Conservation (phyloP, 2,797 vertebrate genomes). For the Poeciliopsis turneri region DNA sequence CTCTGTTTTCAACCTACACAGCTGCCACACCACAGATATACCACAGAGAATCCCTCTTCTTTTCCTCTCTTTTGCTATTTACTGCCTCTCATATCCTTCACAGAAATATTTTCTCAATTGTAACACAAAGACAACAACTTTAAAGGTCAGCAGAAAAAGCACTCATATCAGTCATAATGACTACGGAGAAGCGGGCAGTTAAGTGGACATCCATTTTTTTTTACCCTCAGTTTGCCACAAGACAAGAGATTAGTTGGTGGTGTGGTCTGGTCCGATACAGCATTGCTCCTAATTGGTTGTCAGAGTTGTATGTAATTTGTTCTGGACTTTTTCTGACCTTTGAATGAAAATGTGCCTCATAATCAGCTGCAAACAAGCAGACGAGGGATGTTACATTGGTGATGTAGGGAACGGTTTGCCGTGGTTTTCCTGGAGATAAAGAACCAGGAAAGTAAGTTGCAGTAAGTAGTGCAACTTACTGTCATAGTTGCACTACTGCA, state of each 20-base stretch:
- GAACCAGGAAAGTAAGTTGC: conserved; percentile 11
- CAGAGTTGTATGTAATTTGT: conserved; percentile 14
- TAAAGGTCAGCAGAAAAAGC: conserved; percentile 16
- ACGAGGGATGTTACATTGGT: conserved; percentile 1
- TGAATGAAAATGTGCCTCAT: conserved; percentile 10
- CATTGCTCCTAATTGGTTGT: background rate
- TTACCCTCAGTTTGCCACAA: conserved; percentile 27
- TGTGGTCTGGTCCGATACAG: background rate
- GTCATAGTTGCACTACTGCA: conserved; percentile 49
- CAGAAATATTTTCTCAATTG: conserved; percentile 23
- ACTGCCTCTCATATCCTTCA: background rate
- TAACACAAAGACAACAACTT: conserved; percentile 35
- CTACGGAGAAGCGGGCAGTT: conserved; percentile 21
- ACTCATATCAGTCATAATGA: background rate
- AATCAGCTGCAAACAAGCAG: conserved; percentile 19
- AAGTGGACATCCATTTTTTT: conserved; percentile 43
- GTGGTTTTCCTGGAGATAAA: conserved; percentile 35
- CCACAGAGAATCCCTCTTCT: conserved; percentile 1
- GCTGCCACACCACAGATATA: conserved; percentile 18
- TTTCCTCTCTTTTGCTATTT: background rate
- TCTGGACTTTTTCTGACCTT: conserved; percentile 11
- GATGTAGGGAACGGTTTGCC: conserved; percentile 23
- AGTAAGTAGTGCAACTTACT: conserved; percentile 39
- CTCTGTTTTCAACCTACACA: conserved; percentile 45
- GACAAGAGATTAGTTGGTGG: conserved; percentile 8